phyloP scores from a whole-genome alignment of 2,888 invertebrate genomes.

The Drosophila birchii region DNA sequence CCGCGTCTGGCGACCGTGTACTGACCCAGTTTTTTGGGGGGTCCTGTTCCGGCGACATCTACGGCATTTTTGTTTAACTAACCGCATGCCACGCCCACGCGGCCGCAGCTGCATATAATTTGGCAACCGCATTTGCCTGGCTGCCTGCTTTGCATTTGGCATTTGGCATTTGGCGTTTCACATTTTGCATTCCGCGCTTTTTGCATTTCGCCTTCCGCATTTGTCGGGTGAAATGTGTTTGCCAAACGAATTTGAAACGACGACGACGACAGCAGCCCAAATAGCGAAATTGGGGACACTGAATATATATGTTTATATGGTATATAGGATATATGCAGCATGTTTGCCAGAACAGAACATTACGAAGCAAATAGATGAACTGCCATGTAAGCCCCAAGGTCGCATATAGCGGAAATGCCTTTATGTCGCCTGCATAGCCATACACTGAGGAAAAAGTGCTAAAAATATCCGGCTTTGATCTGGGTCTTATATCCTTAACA shows the following conservation, averaged over 20 bases:
- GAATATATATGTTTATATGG: neutral
- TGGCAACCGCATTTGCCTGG: conserved; percentile 59
- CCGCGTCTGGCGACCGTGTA: conserved; percentile 30
- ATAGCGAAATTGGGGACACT: conserved; percentile 29
- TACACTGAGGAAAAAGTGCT: neutral
- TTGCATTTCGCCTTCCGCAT: conserved; percentile 3
- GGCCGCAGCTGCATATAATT: conserved; percentile 60
- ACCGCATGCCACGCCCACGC: conserved; percentile 71
- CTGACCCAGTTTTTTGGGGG: conserved; percentile 58
- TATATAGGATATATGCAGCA: conserved; percentile 29
- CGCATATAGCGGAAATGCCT: conserved; percentile 12
- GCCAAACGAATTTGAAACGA: conserved; percentile 36
- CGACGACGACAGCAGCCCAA: conserved; percentile 9
- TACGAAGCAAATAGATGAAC: conserved; percentile 13
- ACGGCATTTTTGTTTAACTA: conserved; percentile 68
- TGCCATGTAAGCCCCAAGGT: conserved; percentile 24
- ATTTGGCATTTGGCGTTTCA: conserved; percentile 18
- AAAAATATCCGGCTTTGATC: neutral
- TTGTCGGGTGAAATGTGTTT: conserved; percentile 29
- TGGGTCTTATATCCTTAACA: accelerated
- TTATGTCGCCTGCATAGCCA: conserved; percentile 4
- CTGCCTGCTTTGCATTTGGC: conserved; percentile 33
- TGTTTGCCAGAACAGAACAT: conserved; percentile 16
- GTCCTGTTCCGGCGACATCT: conserved; percentile 15
- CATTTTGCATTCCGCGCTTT: conserved; percentile 20